Evolutionary conservation across 2,113 vertebrate species (phyloP), one percentile per base, ranked within the genome.

Genomic region (Ochotona princeps): DNA sequence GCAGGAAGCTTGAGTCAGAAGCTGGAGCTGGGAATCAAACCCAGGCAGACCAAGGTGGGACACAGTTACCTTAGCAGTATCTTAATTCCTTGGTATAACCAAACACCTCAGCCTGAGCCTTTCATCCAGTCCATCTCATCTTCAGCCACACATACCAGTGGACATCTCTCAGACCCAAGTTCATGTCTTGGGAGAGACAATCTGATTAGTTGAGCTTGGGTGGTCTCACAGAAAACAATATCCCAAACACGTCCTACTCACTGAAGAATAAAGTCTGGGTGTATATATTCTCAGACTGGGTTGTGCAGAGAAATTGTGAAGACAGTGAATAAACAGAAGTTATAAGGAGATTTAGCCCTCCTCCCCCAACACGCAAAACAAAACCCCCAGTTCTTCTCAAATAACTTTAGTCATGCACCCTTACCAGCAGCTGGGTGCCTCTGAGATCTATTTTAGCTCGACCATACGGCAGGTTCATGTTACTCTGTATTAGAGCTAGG

Each of bases 361-460:
- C 54, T 57, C 54, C 18, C 38, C 54, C 54, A 57, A 15, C 54
- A 57, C 14, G 18, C 14, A 18, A 57, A 57, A 57, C 18, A 57
- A 80, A 70, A 79, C 81, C 72, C 61, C 25, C 18, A 30, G 8
- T 44, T 70, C 72, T 84, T 81, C 38, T 54, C 85, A 87, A 87
- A 78, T 78, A 51, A 47, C 74, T 82, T 81, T 25, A 51, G 57
- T 47, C 51, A 80, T 3, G 11, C 20, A 8, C 72, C 30, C 91
- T 81, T 82, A 26, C 47, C 84, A 57, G 78, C 67, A 79, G 38
- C 25, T 38, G 86, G 30, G 28, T 54, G 15, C 28, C 66, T 82
- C 51, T 95, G 89, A 91, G 51, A 86, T 88, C 74, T 44, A 25
- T 72, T 90, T 94, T 90, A 94, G 74, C 65, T 90, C 60, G 79